Evolutionary conservation across 2,888 invertebrate species (phyloP).

Genomic region (Nowickia ferox): DNA sequence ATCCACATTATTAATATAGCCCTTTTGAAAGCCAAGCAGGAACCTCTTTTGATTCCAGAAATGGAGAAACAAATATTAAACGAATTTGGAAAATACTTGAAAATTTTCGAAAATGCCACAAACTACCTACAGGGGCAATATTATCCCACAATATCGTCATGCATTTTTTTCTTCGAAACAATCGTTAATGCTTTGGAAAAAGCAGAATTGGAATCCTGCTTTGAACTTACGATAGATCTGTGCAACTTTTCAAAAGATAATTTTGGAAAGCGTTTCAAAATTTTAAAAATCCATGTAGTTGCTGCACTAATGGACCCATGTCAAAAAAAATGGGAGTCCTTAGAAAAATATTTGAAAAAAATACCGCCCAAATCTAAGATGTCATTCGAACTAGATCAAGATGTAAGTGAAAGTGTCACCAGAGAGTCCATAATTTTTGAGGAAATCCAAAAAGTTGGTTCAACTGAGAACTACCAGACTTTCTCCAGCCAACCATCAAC

Average conservation of each 20-base stretch:
- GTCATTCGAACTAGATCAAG: neutral
- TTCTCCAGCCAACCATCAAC: neutral
- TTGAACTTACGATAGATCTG: neutral
- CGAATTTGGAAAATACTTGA: slow-evolving; percentile 12
- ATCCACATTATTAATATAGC: slow-evolving; percentile 12
- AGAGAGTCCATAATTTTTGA: neutral
- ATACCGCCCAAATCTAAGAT: neutral
- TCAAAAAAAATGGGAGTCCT: neutral
- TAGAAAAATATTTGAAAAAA: slow-evolving; percentile 4
- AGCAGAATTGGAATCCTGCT: slow-evolving; percentile 13
- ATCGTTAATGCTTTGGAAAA: neutral
- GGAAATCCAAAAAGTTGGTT: neutral
- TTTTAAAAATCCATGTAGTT: neutral
- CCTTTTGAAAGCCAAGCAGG: slow-evolving; percentile 12
- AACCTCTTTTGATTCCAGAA: slow-evolving; percentile 3
- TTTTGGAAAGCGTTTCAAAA: slow-evolving; percentile 20
- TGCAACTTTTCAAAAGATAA: slow-evolving; percentile 6
- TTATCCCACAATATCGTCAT: slow-evolving; percentile 8
- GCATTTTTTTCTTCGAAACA: slow-evolving; percentile 21
- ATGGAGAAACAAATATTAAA: slow-evolving; percentile 40
- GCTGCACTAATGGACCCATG: slow-evolving; percentile 3
- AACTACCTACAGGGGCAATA: slow-evolving; percentile 12
- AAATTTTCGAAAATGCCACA: slow-evolving; percentile 14
- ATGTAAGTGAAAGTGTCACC: neutral
- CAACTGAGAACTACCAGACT: no score